A percentile compares a stretch with the other conserved stretches of the same genome.
These are phyloP conservation scores for Tamias sibiricus DNA, from an alignment of 2,113 vertebrate genomes.

Conservation along the genomic window DNA sequence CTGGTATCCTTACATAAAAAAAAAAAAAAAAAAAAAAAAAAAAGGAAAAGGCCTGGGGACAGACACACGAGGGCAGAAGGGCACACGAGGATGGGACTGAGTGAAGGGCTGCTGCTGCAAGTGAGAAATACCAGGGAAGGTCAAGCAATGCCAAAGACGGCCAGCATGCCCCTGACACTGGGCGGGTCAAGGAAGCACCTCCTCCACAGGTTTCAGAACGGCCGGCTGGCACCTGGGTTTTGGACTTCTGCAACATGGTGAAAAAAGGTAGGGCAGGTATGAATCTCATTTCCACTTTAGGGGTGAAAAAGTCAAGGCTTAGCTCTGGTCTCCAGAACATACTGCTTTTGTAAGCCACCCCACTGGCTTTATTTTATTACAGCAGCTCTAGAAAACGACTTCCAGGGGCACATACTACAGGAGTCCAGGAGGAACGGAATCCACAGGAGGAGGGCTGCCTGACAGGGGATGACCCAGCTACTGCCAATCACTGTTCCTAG, in stretches of 20 bases:
- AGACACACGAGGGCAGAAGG: rapidly evolving
- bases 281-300: background rate
- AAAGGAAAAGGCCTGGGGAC: background rate
- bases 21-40: too few relatives aligned
- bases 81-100: rapidly evolving
- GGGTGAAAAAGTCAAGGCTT: background rate
- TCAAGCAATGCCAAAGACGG: background rate
- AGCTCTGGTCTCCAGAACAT: background rate
- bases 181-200: rapidly evolving
- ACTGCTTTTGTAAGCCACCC: background rate
- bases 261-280: background rate
- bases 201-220: rapidly evolving
- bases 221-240: background rate
- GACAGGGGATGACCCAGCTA: background rate
- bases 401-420: background rate
- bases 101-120: rapidly evolving
- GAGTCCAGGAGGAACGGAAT: background rate
- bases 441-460: background rate
- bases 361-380: background rate
- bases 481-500: background rate
- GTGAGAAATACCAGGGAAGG: rapidly evolving
- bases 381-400: background rate
- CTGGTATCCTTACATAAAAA: background rate
- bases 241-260: background rate
- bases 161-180: rapidly evolving